Evolutionary conservation across 1,140 invertebrate genomes (phyloP), one percentile per base, ranked within the genome.

Genomic region (Ceratina calcarata): DNA sequence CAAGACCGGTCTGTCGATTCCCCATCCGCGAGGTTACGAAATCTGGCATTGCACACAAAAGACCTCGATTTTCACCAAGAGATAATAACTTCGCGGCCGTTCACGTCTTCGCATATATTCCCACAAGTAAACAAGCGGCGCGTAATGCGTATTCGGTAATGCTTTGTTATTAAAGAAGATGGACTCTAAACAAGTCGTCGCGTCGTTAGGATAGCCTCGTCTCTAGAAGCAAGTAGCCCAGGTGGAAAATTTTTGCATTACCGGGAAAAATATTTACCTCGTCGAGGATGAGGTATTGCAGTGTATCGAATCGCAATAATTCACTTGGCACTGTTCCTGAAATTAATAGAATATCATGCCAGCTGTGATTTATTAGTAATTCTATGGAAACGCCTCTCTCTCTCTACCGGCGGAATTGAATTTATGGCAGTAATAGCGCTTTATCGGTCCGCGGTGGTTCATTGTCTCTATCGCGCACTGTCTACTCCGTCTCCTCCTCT

Each of bases 331-430:
- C 49, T 84, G 83, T 71, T 77, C 73, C 60, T 71, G 73, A 85
- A 81, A 84, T 84, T 85, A 84, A 85, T 85, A 84, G 83, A 85
- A 85, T 85, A 85, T 85, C 79, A 45, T 72, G 82, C 45, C 53
- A 64, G 58, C 12, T 51, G 69, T 84, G 83, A 85, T 85, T 85
- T 85, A 85, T 84, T 85, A 68, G 82, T 78, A 85, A 85, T 84
- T 85, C 74, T 49, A 70, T 81, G 77, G 73, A 69, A 85, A 81
- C 62, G 67, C 60, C 60, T 55, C 37, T 45, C 37, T 45, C 37
- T 45, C 8, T 10, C 55, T 55, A 6, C 27, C 55, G 78, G 49
- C 60, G 57, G 60, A 84, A 77, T 81, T 67, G 76, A 74, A 81
- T 85, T 84, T 81, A 55, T 71, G 45, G 67, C 24, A 20, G 53